These are phyloP conservation scores for Vanessa cardui DNA, from an alignment of 2,888 invertebrate species.

Conservation along the genomic window DNA sequence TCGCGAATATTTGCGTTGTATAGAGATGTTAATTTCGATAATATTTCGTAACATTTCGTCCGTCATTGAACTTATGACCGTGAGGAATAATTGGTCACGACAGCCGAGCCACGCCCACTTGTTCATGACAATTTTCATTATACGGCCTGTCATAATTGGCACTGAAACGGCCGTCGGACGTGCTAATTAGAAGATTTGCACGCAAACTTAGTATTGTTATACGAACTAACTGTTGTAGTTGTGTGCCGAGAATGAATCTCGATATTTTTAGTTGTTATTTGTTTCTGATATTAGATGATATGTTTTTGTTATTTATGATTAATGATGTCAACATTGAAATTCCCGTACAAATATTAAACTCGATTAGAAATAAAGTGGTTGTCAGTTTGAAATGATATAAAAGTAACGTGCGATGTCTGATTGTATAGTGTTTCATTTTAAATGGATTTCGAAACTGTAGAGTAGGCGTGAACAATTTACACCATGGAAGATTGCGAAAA, in stretches of 20 bases:
- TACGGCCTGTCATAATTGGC: conserved; percentile 27
- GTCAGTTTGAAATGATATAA: not conserved
- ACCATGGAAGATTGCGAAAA: conserved; percentile 33
- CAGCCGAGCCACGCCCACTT: conserved; percentile 18
- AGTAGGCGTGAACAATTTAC: conserved; percentile 25
- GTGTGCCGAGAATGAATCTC: not conserved
- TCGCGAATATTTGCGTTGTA: not conserved
- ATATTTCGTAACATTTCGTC: not conserved
- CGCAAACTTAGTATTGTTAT: conserved; percentile 18
- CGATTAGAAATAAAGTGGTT: not conserved
- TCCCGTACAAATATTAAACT: too few relatives aligned
- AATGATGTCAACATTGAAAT: too few relatives aligned
- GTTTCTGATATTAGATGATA: too few relatives aligned
- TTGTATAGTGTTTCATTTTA: conserved; percentile 1
- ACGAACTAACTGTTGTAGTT: conserved; percentile 29
- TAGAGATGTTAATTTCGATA: not conserved
- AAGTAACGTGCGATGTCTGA: not conserved
- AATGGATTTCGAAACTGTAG: conserved; percentile 19
- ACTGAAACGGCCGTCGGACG: conserved; percentile 30
- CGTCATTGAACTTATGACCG: conserved; percentile 22
- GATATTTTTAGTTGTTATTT: not conserved
- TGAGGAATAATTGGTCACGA: conserved; percentile 25
- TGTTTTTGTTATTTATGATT: too few relatives aligned
- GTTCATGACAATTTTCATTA: conserved; percentile 24
- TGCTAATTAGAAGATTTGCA: conserved; percentile 34